Percentiles rank a stretch among this genome's conserved stretches.
Conservation (phyloP, 2,113 vertebrate genomes). For the Zapus hudsonius region DNA sequence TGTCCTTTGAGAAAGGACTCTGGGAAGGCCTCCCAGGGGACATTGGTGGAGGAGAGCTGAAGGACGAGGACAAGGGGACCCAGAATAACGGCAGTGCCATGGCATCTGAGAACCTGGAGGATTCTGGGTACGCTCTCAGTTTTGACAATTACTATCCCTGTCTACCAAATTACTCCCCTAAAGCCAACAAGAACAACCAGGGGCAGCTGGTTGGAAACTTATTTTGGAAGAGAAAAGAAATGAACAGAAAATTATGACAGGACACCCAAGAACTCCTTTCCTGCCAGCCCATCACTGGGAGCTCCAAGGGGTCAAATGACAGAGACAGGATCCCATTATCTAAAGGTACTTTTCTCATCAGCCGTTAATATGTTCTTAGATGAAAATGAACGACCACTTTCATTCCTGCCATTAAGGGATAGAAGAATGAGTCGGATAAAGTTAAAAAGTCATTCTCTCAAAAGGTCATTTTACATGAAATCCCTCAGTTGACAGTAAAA, state of each 20-base stretch:
- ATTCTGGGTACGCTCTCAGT: neutral
- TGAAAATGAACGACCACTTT: neutral
- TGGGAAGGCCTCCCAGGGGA: neutral
- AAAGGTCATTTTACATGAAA: conserved; percentile 38
- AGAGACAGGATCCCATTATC: neutral
- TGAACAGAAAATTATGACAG: neutral
- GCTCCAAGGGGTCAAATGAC: neutral
- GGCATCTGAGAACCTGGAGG: neutral
- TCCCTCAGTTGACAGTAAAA: conserved; percentile 6
- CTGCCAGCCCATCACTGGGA: neutral
- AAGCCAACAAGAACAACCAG: neutral
- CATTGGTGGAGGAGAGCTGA: neutral
- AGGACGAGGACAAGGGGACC: neutral
- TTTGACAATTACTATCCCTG: neutral
- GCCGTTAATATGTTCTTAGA: neutral
- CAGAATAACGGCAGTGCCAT: too few species aligned
- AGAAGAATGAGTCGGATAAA: neutral
- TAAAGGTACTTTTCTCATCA: neutral
- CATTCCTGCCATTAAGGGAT: neutral
- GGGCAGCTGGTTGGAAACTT: neutral
- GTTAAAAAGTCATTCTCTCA: conserved; percentile 31
- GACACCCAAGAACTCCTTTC: neutral
- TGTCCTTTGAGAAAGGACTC: neutral
- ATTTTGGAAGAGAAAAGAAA: conserved; percentile 19
- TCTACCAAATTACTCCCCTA: neutral